Percentiles rank a stretch among this genome's conserved stretches.
Evolutionary conservation across 2,797 vertebrate genomes (phyloP).

Genomic region (Acanthornis magna): DNA sequence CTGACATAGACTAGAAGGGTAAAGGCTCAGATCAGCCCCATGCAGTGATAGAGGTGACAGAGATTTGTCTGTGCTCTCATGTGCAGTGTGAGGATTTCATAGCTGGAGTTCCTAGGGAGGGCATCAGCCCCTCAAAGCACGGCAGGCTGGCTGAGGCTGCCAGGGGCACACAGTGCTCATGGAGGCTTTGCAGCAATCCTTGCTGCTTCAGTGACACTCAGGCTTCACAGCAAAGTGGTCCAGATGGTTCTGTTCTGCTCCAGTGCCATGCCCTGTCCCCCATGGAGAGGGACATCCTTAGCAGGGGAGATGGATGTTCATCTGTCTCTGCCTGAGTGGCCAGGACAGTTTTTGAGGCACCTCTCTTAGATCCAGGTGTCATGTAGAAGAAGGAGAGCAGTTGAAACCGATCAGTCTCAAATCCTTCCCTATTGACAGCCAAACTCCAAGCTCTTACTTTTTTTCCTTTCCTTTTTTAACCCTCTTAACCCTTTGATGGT

Average conservation of each 20-base stretch:
- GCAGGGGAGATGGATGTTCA: not conserved
- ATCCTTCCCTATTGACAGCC: not conserved
- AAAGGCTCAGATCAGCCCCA: not conserved
- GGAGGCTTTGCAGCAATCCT: not conserved
- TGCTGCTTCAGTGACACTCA: not conserved
- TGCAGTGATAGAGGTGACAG: fast-evolving
- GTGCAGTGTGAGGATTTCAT: not conserved
- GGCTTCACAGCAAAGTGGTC: not conserved
- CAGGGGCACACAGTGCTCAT: fast-evolving
- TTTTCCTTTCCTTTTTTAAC: not conserved
- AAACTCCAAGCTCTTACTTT: not conserved
- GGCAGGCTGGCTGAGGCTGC: not conserved
- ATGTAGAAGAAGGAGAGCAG: not conserved
- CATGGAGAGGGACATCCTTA: fast-evolving
- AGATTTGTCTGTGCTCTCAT: not conserved
- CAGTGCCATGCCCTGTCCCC: no score
- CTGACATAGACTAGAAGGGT: not conserved
- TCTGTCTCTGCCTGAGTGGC: not conserved
- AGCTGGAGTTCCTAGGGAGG: not conserved
- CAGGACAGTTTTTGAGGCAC: not conserved
- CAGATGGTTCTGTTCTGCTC: not conserved
- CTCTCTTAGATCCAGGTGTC: not conserved
- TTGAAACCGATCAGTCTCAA: not conserved
- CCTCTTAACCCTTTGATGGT: not conserved
- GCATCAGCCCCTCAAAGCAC: fast-evolving